Base-by-base conservation (phyloP, 1,140 invertebrate species). In the Leptinotarsa lineolata region DNA sequence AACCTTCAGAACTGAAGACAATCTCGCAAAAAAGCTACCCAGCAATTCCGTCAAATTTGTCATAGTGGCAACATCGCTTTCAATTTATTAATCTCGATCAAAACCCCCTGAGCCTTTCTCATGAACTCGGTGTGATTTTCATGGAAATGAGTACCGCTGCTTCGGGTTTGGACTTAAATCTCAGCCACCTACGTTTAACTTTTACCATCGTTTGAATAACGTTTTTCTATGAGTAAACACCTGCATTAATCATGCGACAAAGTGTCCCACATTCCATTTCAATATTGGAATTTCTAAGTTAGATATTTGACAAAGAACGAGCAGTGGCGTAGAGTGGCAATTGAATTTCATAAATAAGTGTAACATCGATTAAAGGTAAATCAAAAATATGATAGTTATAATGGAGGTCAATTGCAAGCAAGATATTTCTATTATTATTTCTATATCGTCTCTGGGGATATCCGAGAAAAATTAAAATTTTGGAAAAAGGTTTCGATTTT, bases 51-150 rank as follows among this genome's bases (percentile, higher is more conserved):
- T 39, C 30, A 39, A 39, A 39, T 39, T 39, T 0, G 11, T 39
- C 8, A 39, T 2, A 39, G 30, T 11, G 63, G 63, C 63, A 65
- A 65, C 63, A 39, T 65, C 22, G 63, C 63, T 12, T 16, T 21
- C 4, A 15, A 39, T 65, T 15, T 22, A 39, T 65, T 21, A 61
- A 21, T 61, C 39, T 22, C 63, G 20, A 24, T 22, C 6, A 65
- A 39, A 65, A 65, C 16, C 45, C 21, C 48, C 24, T 11, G 30
- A 59, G 66, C 58, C n/a, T 76, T 80, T 80, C 78, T 72, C 77
- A 80, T 77, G 78, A 80, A 80, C 72, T 68, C 59, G 65, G 24
- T 66, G 73, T 72, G 66, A 74, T 74, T 78, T 80, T 72, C 74
- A 71, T 71, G 76, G 74, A 79, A 78, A 70, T 39, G 30, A 39